Percentiles rank a stretch among this genome's conserved stretches.
These are phyloP conservation scores for Chesias legatella DNA, from an alignment of 2,888 invertebrate genomes.

Conservation along the genomic window DNA sequence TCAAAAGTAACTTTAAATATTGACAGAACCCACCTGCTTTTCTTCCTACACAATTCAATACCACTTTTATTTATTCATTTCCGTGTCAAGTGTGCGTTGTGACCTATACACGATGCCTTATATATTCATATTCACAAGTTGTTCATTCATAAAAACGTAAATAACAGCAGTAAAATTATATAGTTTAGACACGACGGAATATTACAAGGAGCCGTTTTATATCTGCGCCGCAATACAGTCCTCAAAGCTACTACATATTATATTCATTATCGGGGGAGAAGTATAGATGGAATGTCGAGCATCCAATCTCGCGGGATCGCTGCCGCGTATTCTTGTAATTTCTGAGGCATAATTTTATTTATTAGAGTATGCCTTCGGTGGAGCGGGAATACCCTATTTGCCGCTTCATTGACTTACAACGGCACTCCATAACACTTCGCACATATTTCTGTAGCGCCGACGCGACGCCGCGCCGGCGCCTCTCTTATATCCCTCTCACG, in stretches of 20 bases:
- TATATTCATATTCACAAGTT: constrained; percentile 31
- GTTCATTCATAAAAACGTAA: constrained; percentile 27
- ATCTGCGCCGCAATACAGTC: constrained; percentile 47
- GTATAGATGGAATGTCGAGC: constrained; percentile 72
- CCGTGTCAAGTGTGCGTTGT: too few relatives aligned
- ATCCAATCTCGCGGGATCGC: constrained; percentile 75
- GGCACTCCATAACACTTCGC: constrained; percentile 79
- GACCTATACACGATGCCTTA: too few relatives aligned
- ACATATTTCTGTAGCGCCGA: constrained; percentile 80
- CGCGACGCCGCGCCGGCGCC: too few relatives aligned
- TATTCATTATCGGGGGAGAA: constrained; percentile 71
- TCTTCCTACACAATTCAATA: too few relatives aligned
- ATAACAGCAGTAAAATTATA: constrained; percentile 27
- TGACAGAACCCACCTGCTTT: too few relatives aligned
- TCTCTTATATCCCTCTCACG: constrained; percentile 72
- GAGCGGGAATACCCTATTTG: constrained; percentile 76
- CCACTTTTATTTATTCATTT: too few relatives aligned
- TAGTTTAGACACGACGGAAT: constrained; percentile 30
- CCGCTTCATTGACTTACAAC: constrained; percentile 81
- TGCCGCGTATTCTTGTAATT: constrained; percentile 78
- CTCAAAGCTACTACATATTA: constrained; percentile 68
- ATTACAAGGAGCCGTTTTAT: constrained; percentile 39
- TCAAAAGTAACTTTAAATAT: too few relatives aligned
- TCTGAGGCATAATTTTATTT: constrained; percentile 80
- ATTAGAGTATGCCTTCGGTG: constrained; percentile 74